These are phyloP conservation scores for Progne subis DNA, from an alignment of 2,113 vertebrate genomes.

Conservation along the genomic window DNA sequence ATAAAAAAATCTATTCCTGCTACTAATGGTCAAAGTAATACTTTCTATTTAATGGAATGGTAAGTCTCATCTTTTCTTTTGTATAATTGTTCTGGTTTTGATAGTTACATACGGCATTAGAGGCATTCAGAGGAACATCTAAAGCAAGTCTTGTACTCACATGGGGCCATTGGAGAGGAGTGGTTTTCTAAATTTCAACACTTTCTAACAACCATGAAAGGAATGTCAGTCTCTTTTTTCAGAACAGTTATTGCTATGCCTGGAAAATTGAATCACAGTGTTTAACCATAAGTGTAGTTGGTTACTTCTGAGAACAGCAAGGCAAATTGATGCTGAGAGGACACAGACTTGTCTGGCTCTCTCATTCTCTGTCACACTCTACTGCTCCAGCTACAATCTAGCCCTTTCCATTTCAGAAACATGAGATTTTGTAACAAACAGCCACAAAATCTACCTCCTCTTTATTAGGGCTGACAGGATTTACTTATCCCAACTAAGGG, in stretches of 20 bases:
- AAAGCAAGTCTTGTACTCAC: background rate
- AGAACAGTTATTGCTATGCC: background rate
- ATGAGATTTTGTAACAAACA: background rate
- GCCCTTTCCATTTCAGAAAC: background rate
- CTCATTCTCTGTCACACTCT: background rate
- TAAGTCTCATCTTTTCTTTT: background rate
- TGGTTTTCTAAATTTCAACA: background rate
- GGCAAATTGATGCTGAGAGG: background rate
- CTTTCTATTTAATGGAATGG: background rate
- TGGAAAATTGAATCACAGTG: background rate
- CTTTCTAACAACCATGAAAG: background rate
- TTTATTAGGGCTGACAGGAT: background rate
- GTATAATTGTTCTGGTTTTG: background rate
- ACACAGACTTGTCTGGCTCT: background rate
- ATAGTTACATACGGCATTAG: background rate
- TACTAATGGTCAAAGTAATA: background rate
- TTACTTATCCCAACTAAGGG: background rate
- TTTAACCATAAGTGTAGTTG: background rate
- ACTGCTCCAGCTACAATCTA: background rate
- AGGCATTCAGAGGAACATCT: background rate
- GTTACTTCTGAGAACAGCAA: background rate
- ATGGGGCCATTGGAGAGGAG: background rate
- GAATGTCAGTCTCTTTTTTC: background rate
- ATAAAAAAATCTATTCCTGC: background rate
- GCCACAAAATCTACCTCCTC: background rate